Evolutionary conservation across 1,140 invertebrate genomes (phyloP), one percentile per base, ranked within the genome.

Genomic region (Drosophila sucinea): DNA sequence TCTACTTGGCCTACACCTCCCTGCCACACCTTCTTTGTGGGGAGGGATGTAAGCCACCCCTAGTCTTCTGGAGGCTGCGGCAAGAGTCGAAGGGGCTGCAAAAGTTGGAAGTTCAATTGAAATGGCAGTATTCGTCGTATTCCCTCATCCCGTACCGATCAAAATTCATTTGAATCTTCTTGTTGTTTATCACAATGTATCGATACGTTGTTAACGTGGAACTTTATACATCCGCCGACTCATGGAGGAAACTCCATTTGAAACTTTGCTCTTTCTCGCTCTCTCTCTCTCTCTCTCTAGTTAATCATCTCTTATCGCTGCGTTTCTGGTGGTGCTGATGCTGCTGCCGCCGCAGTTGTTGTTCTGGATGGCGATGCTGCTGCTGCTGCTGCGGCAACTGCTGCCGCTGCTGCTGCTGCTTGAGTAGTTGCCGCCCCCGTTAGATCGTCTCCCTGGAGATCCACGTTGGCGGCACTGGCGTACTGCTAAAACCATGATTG

Each of bases 401-500:
- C 66, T 44, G 61, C 55, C 32, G 47, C 63, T 27, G 41, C 27
- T 40, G 69, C 40, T 40, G 67, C 63, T 57, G 64, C 51, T 57
- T 71, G 41, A 60, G 67, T 73, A 55, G 81, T 64, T 60, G 85
- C 67, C 66, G 80, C 67, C 68, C 73, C 84, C 79, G 86, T 89
- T 40, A 89, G 58, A 51, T 89, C 84, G 38, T 89, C 84, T n/a
- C 71, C 85, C 70, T 89, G 84, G 77, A 89, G 74, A 44, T 89
- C 85, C 65, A 90, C 89, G 72, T 90, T 84, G 79, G 89, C 84
- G 73, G 89, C 76, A 74, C 79, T 86, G 83, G 90, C 90, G 90
- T 90, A 91, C 90, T 91, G 90, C 90, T 92, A 92, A 90, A 91
- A 92, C 90, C 90, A 92, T 75, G 91, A 72, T 60, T 90, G 90